Base-by-base conservation (phyloP, 2,113 vertebrate species). In the Panthera tigris region DNA sequence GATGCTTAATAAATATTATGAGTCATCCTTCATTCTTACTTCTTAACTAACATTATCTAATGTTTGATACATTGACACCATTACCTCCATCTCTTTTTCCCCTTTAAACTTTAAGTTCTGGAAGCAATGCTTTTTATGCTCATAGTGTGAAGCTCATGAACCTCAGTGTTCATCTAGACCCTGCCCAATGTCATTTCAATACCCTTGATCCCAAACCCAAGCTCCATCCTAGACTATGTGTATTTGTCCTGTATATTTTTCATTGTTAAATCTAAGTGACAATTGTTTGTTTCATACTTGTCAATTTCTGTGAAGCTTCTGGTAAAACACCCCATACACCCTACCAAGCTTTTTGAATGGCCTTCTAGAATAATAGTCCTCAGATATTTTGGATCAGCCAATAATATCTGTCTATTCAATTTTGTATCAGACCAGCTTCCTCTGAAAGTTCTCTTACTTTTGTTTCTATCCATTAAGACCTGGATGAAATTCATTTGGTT, bases 21-120 rank as follows among this genome's bases (percentile, higher is more conserved):
- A 4, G 18, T 80, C 18, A 78, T 55, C 3, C 9, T 76, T 91
- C 50, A 66, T 57, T 33, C 10, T 85, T 90, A 55, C 57, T 90
- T 91, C 65, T 93, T 80, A 73, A 63, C 7, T 87, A 82, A 91
- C 25, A 87, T 52, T 69, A 55, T 90, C 39, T 97, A 71, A 86
- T 21, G 63, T 14, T 92, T 84, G 71, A 93, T 21, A 63, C 7
- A 31, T 19, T 91, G 29, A 25, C 15, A 29, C 52, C 25, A 18
- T 78, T 93, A 61, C 71, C n/a, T 80, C 5, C 13, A 33, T 74
- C 52, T 84, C 7, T 55, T 90, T 90, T 82, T 68, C 0, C 29
- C 13, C 66, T 88, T 79, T 65, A 76, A 83, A 74, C 33, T 81
- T 71, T 61, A 83, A n/a, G 6, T 91, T 73, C 31, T 39, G 80